Percentiles rank a stretch among this genome's conserved stretches.
Conservation (phyloP, 1,140 invertebrate genomes). For the Hyphantria cunea region DNA sequence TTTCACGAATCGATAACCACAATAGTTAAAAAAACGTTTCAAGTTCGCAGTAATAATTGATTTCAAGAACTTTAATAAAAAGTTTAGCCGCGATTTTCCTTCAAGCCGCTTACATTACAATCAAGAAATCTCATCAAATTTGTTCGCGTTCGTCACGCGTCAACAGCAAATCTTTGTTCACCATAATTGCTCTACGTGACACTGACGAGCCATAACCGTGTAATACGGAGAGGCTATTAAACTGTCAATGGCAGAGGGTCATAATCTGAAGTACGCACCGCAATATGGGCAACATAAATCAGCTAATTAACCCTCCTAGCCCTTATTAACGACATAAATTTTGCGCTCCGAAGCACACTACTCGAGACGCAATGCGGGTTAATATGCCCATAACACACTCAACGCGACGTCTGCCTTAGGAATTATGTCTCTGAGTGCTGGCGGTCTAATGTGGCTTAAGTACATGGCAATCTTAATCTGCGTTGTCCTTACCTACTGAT, state of each 20-base stretch:
- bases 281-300: constrained; percentile 70
- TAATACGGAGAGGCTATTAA: constrained; percentile 51
- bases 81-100: constrained; percentile 5
- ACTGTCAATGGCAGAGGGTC: constrained; percentile 57
- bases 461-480: constrained; percentile 31
- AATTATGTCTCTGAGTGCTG: constrained; percentile 27
- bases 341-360: constrained; percentile 53
- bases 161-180: constrained; percentile 37
- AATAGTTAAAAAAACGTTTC: no score
- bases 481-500: constrained; percentile 20
- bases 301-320: constrained; percentile 69
- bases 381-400: constrained; percentile 64
- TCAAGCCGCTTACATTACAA: constrained; percentile 3
- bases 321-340: constrained; percentile 78
- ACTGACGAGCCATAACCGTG: constrained; percentile 22
- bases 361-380: constrained; percentile 63
- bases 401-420: constrained; percentile 28
- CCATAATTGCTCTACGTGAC: constrained; percentile 34
- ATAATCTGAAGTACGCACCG: constrained; percentile 52
- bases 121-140: constrained; percentile 25
- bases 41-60: no score
- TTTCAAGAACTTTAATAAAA: constrained; percentile 1
- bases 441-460: constrained; percentile 27
- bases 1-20: no score
- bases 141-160: constrained; percentile 36